These are phyloP conservation scores for Caenorhabditis auriculariae DNA, from an alignment of 2,888 invertebrate species.

Conservation along the genomic window DNA sequence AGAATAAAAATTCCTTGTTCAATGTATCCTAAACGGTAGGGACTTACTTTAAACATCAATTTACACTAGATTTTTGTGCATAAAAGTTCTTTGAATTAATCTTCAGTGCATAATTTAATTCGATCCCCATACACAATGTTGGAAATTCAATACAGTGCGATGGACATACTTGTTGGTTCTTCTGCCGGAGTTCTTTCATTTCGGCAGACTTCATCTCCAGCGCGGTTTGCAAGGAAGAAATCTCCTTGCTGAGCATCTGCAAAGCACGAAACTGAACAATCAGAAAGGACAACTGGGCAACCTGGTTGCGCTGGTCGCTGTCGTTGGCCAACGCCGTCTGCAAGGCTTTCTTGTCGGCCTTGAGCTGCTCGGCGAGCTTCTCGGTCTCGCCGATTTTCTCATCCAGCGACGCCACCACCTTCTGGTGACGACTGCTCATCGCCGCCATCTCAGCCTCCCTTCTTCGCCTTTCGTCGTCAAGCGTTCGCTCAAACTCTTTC, in stretches of 20 bases:
- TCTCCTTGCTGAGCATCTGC: slow-evolving; percentile 49
- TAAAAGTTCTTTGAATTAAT: too few species aligned
- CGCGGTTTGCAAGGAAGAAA: slow-evolving; percentile 48
- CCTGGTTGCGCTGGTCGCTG: slow-evolving; percentile 41
- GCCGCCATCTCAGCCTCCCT: slow-evolving; percentile 34
- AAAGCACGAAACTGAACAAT: not conserved
- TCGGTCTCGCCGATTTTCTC: slow-evolving; percentile 38
- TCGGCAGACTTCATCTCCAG: slow-evolving; percentile 50
- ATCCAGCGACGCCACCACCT: slow-evolving; percentile 33
- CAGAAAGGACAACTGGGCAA: not conserved
- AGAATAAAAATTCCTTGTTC: too few species aligned
- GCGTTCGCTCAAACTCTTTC: slow-evolving; percentile 28
- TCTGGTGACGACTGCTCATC: slow-evolving; percentile 36
- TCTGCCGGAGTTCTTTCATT: slow-evolving; percentile 49
- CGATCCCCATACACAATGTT: too few species aligned
- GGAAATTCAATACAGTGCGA: too few species aligned
- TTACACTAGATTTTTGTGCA: too few species aligned
- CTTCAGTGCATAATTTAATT: too few species aligned
- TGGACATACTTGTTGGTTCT: slow-evolving; percentile 31
- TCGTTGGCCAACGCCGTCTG: slow-evolving; percentile 43
- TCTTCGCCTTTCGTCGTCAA: slow-evolving; percentile 31
- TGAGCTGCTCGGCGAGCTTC: slow-evolving; percentile 33
- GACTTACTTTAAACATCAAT: too few species aligned
- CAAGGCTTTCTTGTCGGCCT: slow-evolving; percentile 33
- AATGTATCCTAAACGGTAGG: too few species aligned